Evolutionary conservation across 2,113 vertebrate species (phyloP), one percentile per base, ranked within the genome.

Genomic region (Rhinolophus ferrumequinum): DNA sequence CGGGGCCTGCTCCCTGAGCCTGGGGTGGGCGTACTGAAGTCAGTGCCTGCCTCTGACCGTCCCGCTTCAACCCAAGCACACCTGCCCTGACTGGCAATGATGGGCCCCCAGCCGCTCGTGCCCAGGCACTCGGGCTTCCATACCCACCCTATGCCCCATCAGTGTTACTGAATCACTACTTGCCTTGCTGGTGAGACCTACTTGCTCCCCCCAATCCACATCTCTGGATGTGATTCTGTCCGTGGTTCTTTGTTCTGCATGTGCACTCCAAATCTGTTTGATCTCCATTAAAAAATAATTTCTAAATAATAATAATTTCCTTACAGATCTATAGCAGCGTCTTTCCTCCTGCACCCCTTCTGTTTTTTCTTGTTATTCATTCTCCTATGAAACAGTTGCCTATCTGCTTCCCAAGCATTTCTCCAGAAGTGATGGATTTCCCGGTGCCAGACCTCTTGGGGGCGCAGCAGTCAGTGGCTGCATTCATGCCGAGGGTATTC

Each of bases 91-190:
- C 52, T 22, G 16, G 13, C 33, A 28, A 18, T 8, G 33, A 35
- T 2, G 0, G 21, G 21, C n/a, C 38, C 66, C 64, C 30, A 15
- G 2, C 35, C n/a, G 5, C 3, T 35, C 15, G 3, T 1, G 6
- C n/a, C 15, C 67, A 5, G 6, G 14, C 1, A 6, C 0, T 12
- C 47, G 10, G 64, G 35, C 47, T 3, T 11, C 44, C 19, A 18
- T 19, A 44, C 12, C 30, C 8, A 12, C 13, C 8, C 12, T 28
- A 18, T 8, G 19, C 15, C 22, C 38, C 14, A 4, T 16, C 41
- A 52, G 15, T 0, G 9, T 35, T 35, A 16, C 72, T 2, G 35
- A 24, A 13, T 58, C 81, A 35, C 35, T 30, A 30, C 58, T 30
- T 1, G 60, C 24, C 64, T 82, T 22, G 16, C 56, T 41, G 50